Conservation (phyloP, 2,113 vertebrate species). For the Oryzias javanicus region DNA sequence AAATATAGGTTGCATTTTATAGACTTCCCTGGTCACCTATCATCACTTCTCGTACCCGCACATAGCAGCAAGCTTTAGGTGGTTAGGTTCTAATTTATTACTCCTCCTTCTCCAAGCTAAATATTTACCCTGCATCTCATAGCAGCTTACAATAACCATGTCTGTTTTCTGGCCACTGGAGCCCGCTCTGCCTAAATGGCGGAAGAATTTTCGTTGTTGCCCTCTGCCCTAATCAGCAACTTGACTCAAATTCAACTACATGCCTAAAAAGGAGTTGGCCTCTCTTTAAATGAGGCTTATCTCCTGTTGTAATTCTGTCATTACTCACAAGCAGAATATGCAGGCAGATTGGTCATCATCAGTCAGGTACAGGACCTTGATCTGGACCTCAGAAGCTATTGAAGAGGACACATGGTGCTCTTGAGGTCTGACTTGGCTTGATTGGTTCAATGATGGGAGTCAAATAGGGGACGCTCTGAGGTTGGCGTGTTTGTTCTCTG, state of each 20-base stretch:
- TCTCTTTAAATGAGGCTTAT: conserved; percentile 34
- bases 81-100: conserved; percentile 71
- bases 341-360: conserved; percentile 68
- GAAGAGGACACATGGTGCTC: conserved; percentile 61
- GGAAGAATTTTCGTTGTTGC: conserved; percentile 50
- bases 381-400: conserved; percentile 62
- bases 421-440: conserved; percentile 51
- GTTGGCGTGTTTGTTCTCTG: conserved; percentile 58
- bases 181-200: conserved; percentile 62
- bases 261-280: conserved; percentile 68
- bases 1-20: conserved; percentile 12
- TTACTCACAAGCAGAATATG: conserved; percentile 74
- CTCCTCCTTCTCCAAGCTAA: conserved; percentile 73
- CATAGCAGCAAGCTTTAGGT: conserved; percentile 27
- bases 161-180: conserved; percentile 64
- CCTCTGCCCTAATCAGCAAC: conserved; percentile 67
- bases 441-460: conserved; percentile 66
- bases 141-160: conserved; percentile 73
- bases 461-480: conserved; percentile 43
- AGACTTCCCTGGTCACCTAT: conserved; percentile 9
- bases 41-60: conserved; percentile 17
- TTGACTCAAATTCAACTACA: conserved; percentile 53
- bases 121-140: conserved; percentile 76
- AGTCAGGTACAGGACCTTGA: conserved; percentile 67
- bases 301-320: conserved; percentile 43